These are phyloP conservation scores for Drosophila ezoana DNA, from an alignment of 2,888 invertebrate species.

Conservation along the genomic window DNA sequence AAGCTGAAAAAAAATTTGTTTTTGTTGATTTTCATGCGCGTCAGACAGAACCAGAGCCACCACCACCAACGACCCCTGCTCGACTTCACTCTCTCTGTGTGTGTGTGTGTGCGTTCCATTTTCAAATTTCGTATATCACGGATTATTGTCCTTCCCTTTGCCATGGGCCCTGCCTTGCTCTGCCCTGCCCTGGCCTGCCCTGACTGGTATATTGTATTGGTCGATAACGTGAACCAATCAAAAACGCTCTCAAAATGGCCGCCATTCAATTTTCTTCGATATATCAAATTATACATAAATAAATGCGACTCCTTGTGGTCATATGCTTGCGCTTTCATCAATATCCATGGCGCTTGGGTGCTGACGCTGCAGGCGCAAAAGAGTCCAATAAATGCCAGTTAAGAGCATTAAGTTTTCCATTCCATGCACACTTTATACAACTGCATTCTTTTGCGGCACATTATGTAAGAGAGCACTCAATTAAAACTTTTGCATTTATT, in stretches of 20 bases:
- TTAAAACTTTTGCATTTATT: slow-evolving; percentile 2
- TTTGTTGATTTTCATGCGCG: slow-evolving; percentile 63
- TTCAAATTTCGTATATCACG: slow-evolving; percentile 83
- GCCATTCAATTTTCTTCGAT: slow-evolving; percentile 72
- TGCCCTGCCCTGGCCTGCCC: not conserved
- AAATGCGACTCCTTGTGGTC: slow-evolving; percentile 18
- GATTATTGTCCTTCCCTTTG: slow-evolving; percentile 79
- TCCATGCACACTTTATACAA: not conserved
- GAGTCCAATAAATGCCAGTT: not conserved
- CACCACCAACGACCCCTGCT: slow-evolving; percentile 44
- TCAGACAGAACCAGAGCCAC: slow-evolving; percentile 66
- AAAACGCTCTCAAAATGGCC: slow-evolving; percentile 85
- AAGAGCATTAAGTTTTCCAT: not conserved
- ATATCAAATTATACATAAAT: slow-evolving; percentile 49
- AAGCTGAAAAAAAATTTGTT: slow-evolving; percentile 28
- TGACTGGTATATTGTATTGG: slow-evolving; percentile 83
- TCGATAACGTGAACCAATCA: slow-evolving; percentile 85
- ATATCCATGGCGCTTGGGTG: not conserved
- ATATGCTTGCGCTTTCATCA: slow-evolving; percentile 16
- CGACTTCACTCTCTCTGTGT: slow-evolving; percentile 11
- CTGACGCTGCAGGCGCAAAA: not conserved
- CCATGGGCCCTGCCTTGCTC: slow-evolving; percentile 41
- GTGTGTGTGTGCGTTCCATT: slow-evolving; percentile 62
- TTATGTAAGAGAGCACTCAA: not conserved
- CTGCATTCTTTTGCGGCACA: not conserved